phyloP scores from a whole-genome alignment of 2,113 vertebrate species.

The Antigone vipio region DNA sequence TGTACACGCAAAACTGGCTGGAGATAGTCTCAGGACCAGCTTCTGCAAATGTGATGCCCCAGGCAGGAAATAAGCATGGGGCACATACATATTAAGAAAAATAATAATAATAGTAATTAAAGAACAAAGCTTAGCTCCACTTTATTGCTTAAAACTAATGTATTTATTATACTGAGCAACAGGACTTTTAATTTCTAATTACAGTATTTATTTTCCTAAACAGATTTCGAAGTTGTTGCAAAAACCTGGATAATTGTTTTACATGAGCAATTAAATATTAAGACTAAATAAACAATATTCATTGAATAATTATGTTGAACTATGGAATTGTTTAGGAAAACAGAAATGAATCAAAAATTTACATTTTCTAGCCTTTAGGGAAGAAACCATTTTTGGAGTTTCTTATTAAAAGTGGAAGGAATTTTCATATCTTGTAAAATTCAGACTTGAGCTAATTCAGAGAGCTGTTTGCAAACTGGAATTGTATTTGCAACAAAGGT shows the following conservation, averaged over 20 bases:
- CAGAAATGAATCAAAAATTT: conserved; percentile 15
- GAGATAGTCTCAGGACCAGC: neutral
- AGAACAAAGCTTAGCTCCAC: conserved; percentile 14
- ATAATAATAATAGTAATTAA: conserved; percentile 56
- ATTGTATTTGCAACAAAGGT: rapidly evolving
- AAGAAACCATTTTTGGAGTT: neutral
- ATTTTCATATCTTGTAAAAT: conserved; percentile 12
- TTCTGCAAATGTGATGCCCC: conserved; percentile 37
- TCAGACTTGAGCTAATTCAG: neutral
- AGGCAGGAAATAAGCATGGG: conserved; percentile 15
- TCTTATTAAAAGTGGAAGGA: neutral
- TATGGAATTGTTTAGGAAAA: conserved; percentile 51
- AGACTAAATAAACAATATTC: conserved; percentile 49
- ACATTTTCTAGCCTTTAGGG: neutral
- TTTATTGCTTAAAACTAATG: conserved; percentile 59
- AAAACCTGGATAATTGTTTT: conserved; percentile 48
- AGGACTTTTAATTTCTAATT: conserved; percentile 58
- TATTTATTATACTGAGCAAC: conserved; percentile 33
- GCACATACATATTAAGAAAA: neutral
- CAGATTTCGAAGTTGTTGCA: conserved; percentile 58
- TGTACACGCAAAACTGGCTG: neutral
- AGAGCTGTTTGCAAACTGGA: neutral
- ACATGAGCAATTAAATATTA: conserved; percentile 57
- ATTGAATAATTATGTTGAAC: conserved; percentile 57
- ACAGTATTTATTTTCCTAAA: conserved; percentile 58